Evolutionary conservation across 2,113 vertebrate genomes (phyloP).

Genomic region (Tympanuchus pallidicinctus): DNA sequence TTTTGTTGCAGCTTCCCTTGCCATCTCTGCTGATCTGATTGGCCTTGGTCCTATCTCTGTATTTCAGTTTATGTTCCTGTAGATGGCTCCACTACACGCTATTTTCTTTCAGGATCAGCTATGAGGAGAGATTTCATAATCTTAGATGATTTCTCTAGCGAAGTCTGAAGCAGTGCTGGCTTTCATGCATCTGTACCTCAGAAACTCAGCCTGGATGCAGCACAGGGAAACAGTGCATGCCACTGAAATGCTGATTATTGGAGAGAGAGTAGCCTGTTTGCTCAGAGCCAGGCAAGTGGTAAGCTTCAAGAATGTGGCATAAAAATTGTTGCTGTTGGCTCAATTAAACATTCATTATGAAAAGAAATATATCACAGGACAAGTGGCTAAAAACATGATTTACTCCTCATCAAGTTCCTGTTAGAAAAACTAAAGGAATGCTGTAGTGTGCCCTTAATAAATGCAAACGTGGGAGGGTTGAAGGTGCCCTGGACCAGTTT

Average conservation of each 20-base stretch:
- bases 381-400: neutral
- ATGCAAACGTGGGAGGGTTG: neutral
- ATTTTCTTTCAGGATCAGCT: neutral
- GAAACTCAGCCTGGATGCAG: neutral
- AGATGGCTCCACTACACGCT: slow-evolving; percentile 30
- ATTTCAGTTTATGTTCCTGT: slow-evolving; percentile 26
- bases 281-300: neutral
- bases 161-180: neutral
- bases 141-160: neutral
- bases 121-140: neutral
- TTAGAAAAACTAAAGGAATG: neutral
- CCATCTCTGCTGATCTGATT: neutral
- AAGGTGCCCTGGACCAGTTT: neutral
- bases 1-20: neutral
- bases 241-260: neutral
- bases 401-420: neutral
- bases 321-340: neutral
- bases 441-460: neutral
- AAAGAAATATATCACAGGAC: neutral
- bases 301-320: neutral
- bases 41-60: neutral
- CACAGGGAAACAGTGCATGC: neutral
- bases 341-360: neutral
- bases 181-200: neutral
- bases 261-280: neutral